Conservation (phyloP, 2,797 vertebrate genomes). For the Adrianichthys oophorus region DNA sequence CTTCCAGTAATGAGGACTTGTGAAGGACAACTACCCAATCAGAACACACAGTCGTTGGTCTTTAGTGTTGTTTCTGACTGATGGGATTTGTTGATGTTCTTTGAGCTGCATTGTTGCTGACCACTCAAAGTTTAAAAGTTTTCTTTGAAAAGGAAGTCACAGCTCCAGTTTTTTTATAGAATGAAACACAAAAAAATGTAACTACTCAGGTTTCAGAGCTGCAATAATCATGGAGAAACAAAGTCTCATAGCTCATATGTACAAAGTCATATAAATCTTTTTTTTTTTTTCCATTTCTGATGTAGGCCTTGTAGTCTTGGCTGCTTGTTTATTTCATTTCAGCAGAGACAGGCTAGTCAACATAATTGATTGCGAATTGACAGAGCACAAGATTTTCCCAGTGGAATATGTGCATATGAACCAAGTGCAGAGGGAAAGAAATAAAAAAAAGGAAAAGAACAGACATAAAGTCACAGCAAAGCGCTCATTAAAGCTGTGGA, state of each 20-base stretch:
- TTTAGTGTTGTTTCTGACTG: constrained; percentile 10
- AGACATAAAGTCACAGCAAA: constrained; percentile 43
- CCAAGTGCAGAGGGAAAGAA: neutral
- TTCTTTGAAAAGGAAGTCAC: constrained; percentile 3
- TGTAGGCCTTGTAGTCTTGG: neutral
- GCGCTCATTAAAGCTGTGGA: constrained; percentile 47
- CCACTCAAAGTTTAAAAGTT: constrained; percentile 24
- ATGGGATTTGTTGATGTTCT: neutral
- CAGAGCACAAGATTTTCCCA: constrained; percentile 9
- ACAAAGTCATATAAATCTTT: constrained; percentile 52
- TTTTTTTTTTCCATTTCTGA: constrained; percentile 14
- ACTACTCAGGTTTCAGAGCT: constrained; percentile 22
- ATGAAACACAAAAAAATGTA: too few relatives aligned
- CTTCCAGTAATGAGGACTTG: constrained; percentile 37
- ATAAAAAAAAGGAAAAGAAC: neutral
- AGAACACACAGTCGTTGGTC: constrained; percentile 26
- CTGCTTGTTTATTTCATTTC: constrained; percentile 16
- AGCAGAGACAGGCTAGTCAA: neutral
- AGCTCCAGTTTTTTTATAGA: too few relatives aligned
- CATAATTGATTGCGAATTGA: constrained; percentile 35
- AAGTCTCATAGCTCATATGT: constrained; percentile 15
- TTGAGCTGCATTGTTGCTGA: constrained; percentile 4
- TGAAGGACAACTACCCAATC: constrained; percentile 55
- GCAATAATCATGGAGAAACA: constrained; percentile 16
- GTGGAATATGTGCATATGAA: constrained; percentile 25